Conservation (phyloP, 2,888 invertebrate genomes). For the Limnephilus auricula region DNA sequence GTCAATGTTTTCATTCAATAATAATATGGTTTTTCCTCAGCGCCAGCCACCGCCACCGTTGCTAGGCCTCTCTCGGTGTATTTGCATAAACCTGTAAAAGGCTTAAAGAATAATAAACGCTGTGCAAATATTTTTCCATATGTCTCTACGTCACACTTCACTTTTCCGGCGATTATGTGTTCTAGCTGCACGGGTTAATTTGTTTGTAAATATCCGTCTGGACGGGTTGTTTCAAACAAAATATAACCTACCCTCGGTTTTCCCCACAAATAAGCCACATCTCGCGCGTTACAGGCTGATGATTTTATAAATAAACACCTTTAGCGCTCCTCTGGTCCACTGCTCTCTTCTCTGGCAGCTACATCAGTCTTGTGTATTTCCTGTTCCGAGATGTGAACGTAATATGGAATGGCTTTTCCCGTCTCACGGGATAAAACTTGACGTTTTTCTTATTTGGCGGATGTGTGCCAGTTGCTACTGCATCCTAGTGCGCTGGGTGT, state of each 20-base stretch:
- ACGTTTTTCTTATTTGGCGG: not conserved
- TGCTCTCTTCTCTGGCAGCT: not conserved
- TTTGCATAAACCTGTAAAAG: conserved; percentile 41
- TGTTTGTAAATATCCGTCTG: conserved; percentile 35
- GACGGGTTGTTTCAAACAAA: not conserved
- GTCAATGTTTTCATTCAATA: conserved; percentile 64
- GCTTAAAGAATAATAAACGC: conserved; percentile 28
- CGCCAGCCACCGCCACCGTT: conserved; percentile 32
- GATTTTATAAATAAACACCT: conserved; percentile 32
- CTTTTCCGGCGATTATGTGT: conserved; percentile 53
- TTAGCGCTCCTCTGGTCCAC: not conserved
- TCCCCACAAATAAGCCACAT: conserved; percentile 38
- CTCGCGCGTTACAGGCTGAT: conserved; percentile 25
- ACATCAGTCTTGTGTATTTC: not conserved
- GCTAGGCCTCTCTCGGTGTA: conserved; percentile 22
- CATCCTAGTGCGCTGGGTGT: not conserved
- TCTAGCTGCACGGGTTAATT: conserved; percentile 13
- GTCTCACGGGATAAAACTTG: not conserved
- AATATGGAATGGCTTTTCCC: not conserved
- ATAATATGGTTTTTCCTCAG: conserved; percentile 52
- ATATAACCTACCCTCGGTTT: not conserved
- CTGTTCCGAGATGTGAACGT: not conserved
- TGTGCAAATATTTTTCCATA: conserved; percentile 49
- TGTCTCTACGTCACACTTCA: conserved; percentile 40
- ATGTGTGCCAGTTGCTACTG: not conserved